Conservation (phyloP, 2,888 invertebrate genomes). For the Magallana nippona region DNA sequence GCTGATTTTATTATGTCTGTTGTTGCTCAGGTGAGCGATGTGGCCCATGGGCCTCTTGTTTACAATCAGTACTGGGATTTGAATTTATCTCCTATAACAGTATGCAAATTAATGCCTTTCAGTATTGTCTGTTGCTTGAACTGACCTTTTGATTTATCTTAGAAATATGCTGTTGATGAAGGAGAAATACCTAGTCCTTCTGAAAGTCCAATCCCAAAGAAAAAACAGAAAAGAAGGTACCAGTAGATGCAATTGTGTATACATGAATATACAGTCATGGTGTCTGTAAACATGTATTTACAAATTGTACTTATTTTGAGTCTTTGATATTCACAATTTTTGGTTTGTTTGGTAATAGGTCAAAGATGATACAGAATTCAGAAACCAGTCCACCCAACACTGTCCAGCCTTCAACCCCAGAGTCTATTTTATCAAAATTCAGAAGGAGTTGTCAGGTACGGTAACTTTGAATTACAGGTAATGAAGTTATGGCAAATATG, state of each 20-base stretch:
- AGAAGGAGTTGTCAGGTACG: conserved; percentile 1
- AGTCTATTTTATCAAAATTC: conserved; percentile 23
- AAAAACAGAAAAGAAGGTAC: conserved; percentile 3
- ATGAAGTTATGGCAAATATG: too few species aligned
- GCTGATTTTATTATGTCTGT: too few species aligned
- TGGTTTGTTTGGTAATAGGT: background rate
- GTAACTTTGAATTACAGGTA: too few species aligned
- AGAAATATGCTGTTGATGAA: background rate
- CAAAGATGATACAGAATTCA: background rate
- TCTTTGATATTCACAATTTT: background rate
- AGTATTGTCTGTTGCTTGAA: background rate
- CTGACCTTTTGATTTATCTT: background rate
- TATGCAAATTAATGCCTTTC: background rate
- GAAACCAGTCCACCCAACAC: background rate
- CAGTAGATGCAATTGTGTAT: too few species aligned
- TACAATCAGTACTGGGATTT: background rate
- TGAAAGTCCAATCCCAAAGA: background rate
- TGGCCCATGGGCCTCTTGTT: too few species aligned
- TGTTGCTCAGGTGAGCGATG: too few species aligned
- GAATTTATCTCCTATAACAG: background rate
- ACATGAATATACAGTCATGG: too few species aligned
- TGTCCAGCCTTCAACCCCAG: background rate
- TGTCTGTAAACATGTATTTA: too few species aligned
- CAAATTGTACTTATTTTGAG: too few species aligned
- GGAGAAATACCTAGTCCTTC: background rate